Evolutionary conservation across 2,888 invertebrate genomes (phyloP).

Genomic region (Xylota segnis): DNA sequence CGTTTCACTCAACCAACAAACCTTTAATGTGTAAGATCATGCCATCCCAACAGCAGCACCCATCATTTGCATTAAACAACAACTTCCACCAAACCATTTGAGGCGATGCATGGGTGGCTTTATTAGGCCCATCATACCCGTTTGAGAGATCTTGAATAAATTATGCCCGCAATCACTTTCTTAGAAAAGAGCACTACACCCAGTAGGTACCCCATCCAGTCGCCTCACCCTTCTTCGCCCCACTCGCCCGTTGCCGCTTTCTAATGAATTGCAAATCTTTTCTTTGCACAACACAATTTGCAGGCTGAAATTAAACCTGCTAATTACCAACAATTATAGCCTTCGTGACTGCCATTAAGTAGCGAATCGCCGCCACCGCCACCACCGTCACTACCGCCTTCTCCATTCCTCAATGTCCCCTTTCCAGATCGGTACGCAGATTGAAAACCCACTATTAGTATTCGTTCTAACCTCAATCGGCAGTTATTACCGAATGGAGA

Average conservation of each 20-base stretch:
- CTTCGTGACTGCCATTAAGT: conserved; percentile 73
- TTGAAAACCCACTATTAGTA: conserved; percentile 69
- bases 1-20: conserved; percentile 49
- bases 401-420: conserved; percentile 38
- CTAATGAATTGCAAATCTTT: conserved; percentile 76
- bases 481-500: conserved; percentile 54
- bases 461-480: conserved; percentile 56
- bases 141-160: conserved; percentile 69
- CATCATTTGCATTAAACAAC: conserved; percentile 63
- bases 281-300: conserved; percentile 75
- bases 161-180: conserved; percentile 63
- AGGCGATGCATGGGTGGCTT: conserved; percentile 63
- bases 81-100: conserved; percentile 39
- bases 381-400: conserved; percentile 16
- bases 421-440: conserved; percentile 62
- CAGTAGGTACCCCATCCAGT: not conserved
- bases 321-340: conserved; percentile 75
- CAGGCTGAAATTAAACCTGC: conserved; percentile 71
- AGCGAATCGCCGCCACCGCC: conserved; percentile 48
- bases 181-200: conserved; percentile 18
- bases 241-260: conserved; percentile 54
- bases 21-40: conserved; percentile 46
- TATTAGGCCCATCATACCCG: conserved; percentile 51
- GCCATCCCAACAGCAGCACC: conserved; percentile 19
- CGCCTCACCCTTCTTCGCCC: not conserved